These are phyloP conservation scores for Microctonus aethiopoides DNA, from an alignment of 2,888 invertebrate species.

Conservation along the genomic window DNA sequence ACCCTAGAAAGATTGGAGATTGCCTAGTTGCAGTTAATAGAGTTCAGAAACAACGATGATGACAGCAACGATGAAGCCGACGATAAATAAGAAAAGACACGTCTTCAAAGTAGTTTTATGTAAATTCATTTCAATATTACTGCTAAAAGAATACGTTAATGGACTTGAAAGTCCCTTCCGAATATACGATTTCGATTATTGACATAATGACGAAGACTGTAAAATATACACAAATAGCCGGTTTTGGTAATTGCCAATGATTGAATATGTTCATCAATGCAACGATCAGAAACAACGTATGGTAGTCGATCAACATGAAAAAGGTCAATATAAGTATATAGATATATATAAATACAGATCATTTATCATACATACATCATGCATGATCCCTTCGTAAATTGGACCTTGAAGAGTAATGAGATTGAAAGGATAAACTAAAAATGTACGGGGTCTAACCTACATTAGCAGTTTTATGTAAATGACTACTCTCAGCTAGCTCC, in stretches of 20 bases:
- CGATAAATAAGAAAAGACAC: slow-evolving; percentile 16
- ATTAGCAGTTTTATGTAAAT: slow-evolving; percentile 56
- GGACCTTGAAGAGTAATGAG: slow-evolving; percentile 46
- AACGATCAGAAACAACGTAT: slow-evolving; percentile 36
- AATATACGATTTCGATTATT: background rate
- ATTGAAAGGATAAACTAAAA: slow-evolving; percentile 49
- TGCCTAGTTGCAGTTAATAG: too few species aligned
- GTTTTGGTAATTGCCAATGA: slow-evolving; percentile 26
- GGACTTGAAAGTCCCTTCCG: background rate
- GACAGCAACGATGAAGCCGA: background rate
- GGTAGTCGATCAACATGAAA: slow-evolving; percentile 32
- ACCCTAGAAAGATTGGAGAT: too few species aligned
- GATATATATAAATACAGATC: background rate
- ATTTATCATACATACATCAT: background rate
- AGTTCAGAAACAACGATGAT: too few species aligned
- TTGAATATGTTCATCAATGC: slow-evolving; percentile 38
- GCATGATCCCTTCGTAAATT: background rate
- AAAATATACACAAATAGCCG: slow-evolving; percentile 5
- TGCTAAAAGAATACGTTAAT: background rate
- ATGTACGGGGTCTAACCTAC: slow-evolving; percentile 47
- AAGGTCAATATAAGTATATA: background rate
- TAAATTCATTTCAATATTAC: slow-evolving; percentile 48
- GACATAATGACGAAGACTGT: background rate
- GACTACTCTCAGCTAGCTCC: slow-evolving; percentile 38
- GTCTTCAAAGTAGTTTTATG: slow-evolving; percentile 55